Conservation (phyloP, 92 coral and sea anemone genomes). For the Zoanthus sansibaricus region DNA sequence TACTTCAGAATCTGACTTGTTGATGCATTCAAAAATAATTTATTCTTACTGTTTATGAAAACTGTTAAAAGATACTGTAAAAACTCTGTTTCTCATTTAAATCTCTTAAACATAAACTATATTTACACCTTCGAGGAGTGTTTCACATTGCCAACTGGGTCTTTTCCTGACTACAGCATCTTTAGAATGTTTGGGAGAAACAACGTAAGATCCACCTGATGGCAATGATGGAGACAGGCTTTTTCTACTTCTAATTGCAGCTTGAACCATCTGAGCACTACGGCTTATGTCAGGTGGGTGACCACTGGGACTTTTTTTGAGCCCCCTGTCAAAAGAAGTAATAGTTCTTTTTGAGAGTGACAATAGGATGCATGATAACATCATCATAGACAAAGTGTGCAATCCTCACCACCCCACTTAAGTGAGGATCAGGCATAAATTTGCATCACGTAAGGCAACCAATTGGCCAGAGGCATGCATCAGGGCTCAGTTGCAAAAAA, state of each 20-base stretch:
- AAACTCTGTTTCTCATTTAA: background rate
- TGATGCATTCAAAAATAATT: too few species aligned
- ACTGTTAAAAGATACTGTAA: background rate
- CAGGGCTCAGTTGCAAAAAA: too few species aligned
- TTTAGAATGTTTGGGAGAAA: background rate
- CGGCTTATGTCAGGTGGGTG: slow-evolving; percentile 56
- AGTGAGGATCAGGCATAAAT: too few species aligned
- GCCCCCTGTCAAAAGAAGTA: slow-evolving; percentile 23
- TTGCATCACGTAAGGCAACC: too few species aligned
- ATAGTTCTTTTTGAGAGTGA: background rate
- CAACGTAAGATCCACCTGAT: too few species aligned
- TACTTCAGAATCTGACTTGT: too few species aligned
- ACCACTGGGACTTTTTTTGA: slow-evolving; percentile 60
- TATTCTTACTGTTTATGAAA: background rate
- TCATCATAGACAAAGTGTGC: too few species aligned
- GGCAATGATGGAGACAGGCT: slow-evolving; percentile 33
- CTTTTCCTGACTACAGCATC: slow-evolving; percentile 31
- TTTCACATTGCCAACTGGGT: slow-evolving; percentile 4
- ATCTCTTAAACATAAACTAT: background rate
- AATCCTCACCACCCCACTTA: too few species aligned
- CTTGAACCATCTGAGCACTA: slow-evolving; percentile 74
- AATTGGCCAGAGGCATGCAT: background rate
- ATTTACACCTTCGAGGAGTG: background rate
- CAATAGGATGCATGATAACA: too few species aligned
- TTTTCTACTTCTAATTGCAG: slow-evolving; percentile 66